phyloP scores from a whole-genome alignment of 2,113 vertebrate genomes.

The Nothoprocta pentlandii region DNA sequence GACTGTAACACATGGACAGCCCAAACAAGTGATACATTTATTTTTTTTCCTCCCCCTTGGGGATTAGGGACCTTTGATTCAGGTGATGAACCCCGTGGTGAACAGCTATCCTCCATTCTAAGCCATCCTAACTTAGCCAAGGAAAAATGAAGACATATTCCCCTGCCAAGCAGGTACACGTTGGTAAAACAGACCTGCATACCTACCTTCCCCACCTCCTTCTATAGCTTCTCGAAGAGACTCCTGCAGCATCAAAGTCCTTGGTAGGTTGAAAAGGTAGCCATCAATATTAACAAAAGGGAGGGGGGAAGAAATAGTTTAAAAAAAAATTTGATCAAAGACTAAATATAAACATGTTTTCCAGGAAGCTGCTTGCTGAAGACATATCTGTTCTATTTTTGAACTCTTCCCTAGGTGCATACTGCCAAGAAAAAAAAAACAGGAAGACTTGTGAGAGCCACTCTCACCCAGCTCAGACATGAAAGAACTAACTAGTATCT shows the following conservation, averaged over 20 bases:
- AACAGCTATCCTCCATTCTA: not conserved
- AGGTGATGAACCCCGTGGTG: not conserved
- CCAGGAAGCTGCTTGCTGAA: not conserved
- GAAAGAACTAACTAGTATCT: not conserved
- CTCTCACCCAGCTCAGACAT: rapidly evolving
- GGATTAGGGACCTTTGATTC: not conserved
- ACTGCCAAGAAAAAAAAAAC: not conserved
- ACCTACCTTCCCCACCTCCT: not conserved
- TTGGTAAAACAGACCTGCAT: not conserved
- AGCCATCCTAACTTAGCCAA: not conserved
- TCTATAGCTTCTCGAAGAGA: not conserved
- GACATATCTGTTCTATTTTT: not conserved
- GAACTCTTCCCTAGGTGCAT: not conserved
- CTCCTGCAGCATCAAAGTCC: not conserved
- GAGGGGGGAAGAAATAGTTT: not conserved
- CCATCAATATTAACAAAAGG: not conserved
- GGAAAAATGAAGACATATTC: not conserved
- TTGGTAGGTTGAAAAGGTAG: not conserved
- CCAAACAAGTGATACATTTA: not conserved
- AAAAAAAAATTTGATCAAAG: not conserved
- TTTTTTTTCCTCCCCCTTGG: not conserved
- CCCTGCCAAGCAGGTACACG: rapidly evolving
- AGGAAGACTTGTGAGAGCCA: not conserved
- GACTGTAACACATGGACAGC: not conserved
- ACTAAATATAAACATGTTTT: not conserved